These are phyloP conservation scores for Blomia tropicalis DNA, from an alignment of 2,888 invertebrate genomes.

Conservation along the genomic window DNA sequence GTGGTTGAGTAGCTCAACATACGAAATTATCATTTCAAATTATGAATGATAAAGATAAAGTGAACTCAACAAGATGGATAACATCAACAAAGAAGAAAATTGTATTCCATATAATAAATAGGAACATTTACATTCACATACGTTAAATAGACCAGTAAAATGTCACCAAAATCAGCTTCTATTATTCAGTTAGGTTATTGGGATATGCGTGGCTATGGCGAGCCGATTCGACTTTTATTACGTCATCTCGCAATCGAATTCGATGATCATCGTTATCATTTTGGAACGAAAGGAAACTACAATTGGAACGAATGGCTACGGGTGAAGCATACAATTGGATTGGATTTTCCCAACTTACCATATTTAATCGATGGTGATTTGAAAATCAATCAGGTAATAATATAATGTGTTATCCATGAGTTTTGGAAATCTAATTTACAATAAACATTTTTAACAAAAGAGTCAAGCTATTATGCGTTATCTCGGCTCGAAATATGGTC, in stretches of 20 bases:
- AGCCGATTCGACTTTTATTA: constrained; percentile 35
- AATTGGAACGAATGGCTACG: background rate
- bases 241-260: constrained; percentile 37
- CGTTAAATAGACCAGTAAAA: too few species aligned
- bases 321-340: background rate
- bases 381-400: background rate
- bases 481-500: background rate
- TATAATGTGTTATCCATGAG: background rate
- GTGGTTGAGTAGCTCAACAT: too few species aligned
- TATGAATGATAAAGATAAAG: too few species aligned
- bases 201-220: constrained; percentile 25
- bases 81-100: too few species aligned
- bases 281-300: constrained; percentile 33
- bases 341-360: constrained; percentile 1
- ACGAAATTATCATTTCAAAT: too few species aligned
- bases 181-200: constrained; percentile 3
- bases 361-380: background rate
- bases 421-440: background rate
- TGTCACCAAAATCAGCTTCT: too few species aligned
- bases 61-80: too few species aligned
- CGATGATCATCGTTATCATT: constrained; percentile 37
- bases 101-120: too few species aligned
- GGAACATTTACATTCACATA: too few species aligned
- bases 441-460: background rate
- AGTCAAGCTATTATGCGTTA: constrained; percentile 8